phyloP scores from a whole-genome alignment of 2,888 invertebrate genomes.

The Limnephilus marmoratus region DNA sequence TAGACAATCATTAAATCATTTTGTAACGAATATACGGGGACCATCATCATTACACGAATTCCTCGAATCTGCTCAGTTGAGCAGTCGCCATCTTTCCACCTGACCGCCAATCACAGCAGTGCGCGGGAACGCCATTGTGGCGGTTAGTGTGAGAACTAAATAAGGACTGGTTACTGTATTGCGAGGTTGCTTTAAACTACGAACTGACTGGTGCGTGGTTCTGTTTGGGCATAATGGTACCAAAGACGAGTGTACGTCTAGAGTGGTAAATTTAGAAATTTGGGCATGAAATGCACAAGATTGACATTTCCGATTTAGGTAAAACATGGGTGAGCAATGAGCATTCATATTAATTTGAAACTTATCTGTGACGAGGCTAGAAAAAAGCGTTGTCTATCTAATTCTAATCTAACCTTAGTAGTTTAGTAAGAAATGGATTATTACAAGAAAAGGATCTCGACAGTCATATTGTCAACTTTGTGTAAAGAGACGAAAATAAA shows the following conservation, averaged over 20 bases:
- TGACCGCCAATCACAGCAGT: conserved; percentile 37
- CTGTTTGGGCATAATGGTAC: neutral
- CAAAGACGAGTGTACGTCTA: neutral
- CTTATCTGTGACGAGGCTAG: too few relatives aligned
- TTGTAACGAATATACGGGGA: conserved; percentile 11
- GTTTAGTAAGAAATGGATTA: too few relatives aligned
- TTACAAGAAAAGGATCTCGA: too few relatives aligned
- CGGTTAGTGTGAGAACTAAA: conserved; percentile 28
- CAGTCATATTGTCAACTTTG: too few relatives aligned
- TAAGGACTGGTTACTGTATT: neutral
- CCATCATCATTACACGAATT: conserved; percentile 36
- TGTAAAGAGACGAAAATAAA: too few relatives aligned
- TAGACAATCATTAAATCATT: conserved; percentile 15
- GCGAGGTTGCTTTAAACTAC: neutral
- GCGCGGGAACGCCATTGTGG: conserved; percentile 12
- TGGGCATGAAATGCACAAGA: neutral
- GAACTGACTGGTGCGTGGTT: neutral
- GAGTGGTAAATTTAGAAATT: neutral
- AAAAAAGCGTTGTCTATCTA: too few relatives aligned
- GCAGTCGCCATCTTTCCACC: neutral
- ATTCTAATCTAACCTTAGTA: too few relatives aligned
- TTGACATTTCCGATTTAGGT: too few relatives aligned
- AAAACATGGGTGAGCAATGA: too few relatives aligned
- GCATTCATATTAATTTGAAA: too few relatives aligned
- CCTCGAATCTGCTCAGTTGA: conserved; percentile 24